Conservation (phyloP, 2,888 invertebrate genomes). For the Leucophora obtusa region DNA sequence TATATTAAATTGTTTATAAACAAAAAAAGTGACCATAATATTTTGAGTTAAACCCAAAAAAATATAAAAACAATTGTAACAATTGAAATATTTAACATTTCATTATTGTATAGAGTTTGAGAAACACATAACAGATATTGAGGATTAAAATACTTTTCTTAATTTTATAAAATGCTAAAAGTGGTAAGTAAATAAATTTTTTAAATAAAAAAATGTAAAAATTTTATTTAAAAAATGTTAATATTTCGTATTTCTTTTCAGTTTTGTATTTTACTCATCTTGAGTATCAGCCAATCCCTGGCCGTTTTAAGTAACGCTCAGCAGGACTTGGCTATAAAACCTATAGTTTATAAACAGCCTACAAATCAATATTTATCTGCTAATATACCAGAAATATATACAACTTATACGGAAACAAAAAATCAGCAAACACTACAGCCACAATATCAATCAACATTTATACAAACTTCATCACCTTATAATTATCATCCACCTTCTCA, state of each 20-base stretch:
- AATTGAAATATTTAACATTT: constrained; percentile 31
- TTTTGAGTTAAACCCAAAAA: background rate
- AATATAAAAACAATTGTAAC: constrained; percentile 41
- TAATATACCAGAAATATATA: background rate
- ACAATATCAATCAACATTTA: background rate
- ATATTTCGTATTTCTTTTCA: constrained; percentile 1
- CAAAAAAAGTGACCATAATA: background rate
- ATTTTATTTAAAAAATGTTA: background rate
- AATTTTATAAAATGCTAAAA: constrained; percentile 26
- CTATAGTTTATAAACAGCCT: background rate
- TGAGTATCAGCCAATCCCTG: constrained; percentile 8
- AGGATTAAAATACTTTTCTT: background rate
- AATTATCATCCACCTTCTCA: background rate
- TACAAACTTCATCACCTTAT: background rate
- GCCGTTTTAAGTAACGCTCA: constrained; percentile 25
- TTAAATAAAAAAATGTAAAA: background rate
- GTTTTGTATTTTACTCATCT: background rate
- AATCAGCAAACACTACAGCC: background rate
- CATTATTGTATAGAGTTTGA: background rate
- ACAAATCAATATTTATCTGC: background rate
- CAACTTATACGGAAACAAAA: background rate
- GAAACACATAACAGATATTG: background rate
- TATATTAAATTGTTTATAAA: background rate
- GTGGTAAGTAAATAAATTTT: constrained; percentile 26
- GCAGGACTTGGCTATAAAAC: constrained; percentile 1